phyloP scores from a whole-genome alignment of 2,113 vertebrate genomes.

The Peromyscus polionotus region DNA sequence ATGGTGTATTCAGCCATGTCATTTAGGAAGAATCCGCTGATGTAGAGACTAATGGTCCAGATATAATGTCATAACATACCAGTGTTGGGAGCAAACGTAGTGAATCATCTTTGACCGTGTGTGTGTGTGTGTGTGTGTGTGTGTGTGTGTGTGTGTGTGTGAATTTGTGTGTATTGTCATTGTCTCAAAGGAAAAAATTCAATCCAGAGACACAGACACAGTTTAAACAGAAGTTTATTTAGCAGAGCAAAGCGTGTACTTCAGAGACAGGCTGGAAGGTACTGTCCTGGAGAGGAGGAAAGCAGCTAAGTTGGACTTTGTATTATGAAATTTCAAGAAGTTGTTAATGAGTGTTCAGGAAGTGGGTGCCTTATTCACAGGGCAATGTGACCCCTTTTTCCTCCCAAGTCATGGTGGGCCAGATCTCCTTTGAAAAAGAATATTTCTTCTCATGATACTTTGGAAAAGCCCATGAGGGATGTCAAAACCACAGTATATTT shows the following conservation, averaged over 20 bases:
- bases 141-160: background rate
- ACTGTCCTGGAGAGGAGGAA: no score
- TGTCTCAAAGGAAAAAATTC: background rate
- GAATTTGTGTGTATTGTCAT: background rate
- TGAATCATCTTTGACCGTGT: background rate
- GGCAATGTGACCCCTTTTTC: background rate
- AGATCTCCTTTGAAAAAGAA: background rate
- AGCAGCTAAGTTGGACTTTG: background rate
- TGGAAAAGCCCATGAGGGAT: background rate
- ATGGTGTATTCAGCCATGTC: background rate
- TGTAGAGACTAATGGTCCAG: background rate
- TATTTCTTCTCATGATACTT: background rate
- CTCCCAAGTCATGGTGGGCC: background rate
- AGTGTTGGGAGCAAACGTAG: background rate
- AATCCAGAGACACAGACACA: background rate
- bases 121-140: background rate
- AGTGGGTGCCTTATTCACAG: background rate
- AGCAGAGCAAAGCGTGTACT: background rate
- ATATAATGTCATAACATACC: background rate
- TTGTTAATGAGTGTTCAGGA: background rate
- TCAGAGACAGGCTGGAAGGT: background rate
- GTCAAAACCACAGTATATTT: background rate
- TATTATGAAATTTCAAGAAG: background rate
- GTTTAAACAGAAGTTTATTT: background rate
- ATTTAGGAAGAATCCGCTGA: background rate